Evolutionary conservation across 2,888 invertebrate genomes (phyloP).

Genomic region (Amphimallon solstitiale): DNA sequence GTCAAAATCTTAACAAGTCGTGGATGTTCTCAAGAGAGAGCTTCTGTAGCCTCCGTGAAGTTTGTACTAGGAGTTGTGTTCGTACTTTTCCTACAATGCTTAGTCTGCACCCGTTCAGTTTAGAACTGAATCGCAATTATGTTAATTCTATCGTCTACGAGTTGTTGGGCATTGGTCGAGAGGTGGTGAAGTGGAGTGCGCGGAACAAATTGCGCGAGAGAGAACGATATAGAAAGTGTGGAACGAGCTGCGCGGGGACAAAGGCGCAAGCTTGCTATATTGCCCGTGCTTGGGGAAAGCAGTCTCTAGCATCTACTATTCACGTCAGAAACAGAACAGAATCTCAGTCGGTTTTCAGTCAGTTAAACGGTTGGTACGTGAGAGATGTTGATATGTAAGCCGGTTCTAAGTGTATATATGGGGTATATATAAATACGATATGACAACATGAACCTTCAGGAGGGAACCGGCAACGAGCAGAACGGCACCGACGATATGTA

Average conservation of each 20-base stretch:
- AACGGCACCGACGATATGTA: slow-evolving; percentile 49
- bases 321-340: slow-evolving; percentile 19
- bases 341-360: slow-evolving; percentile 42
- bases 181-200: background rate
- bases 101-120: background rate
- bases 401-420: slow-evolving; percentile 17
- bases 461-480: slow-evolving; percentile 46
- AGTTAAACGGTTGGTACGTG: slow-evolving; percentile 21
- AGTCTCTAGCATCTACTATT: slow-evolving; percentile 32
- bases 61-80: background rate
- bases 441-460: slow-evolving; percentile 58
- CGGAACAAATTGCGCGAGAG: slow-evolving; percentile 3
- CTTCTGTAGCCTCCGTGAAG: background rate
- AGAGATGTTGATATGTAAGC: slow-evolving; percentile 24
- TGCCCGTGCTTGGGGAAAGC: slow-evolving; percentile 42
- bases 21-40: background rate
- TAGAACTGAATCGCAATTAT: slow-evolving; percentile 5
- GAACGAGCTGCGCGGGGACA: slow-evolving; percentile 40
- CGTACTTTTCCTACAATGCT: background rate
- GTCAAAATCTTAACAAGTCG: too few relatives aligned
- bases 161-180: background rate
- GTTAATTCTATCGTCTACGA: slow-evolving; percentile 2
- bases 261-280: slow-evolving; percentile 41
- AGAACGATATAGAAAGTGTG: slow-evolving; percentile 12
- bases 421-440: slow-evolving; percentile 53